phyloP scores from a whole-genome alignment of 1,140 invertebrate species.

The Solen grandis region DNA sequence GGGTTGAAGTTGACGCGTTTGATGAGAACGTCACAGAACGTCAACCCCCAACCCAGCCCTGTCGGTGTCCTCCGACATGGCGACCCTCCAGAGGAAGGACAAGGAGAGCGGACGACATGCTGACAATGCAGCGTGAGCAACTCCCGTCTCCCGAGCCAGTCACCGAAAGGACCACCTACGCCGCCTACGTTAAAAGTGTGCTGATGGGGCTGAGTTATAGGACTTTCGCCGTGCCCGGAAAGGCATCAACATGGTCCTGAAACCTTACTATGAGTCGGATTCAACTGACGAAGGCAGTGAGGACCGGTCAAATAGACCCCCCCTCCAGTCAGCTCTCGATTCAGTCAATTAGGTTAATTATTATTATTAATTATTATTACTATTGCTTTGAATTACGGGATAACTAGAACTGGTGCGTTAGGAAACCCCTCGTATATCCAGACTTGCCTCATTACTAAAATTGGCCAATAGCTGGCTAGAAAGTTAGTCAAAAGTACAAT shows the following conservation, averaged over 20 bases:
- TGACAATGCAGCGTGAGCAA: constrained; percentile 42
- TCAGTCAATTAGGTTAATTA: constrained; percentile 9
- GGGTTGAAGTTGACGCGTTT: constrained; percentile 39
- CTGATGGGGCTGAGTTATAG: constrained; percentile 33
- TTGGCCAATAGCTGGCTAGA: not conserved
- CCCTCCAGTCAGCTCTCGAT: constrained; percentile 26
- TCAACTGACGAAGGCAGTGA: not conserved
- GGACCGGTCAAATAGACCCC: not conserved
- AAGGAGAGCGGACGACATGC: constrained; percentile 48
- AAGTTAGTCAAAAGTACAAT: constrained; percentile 34
- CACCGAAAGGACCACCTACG: constrained; percentile 48
- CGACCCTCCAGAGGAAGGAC: constrained; percentile 40
- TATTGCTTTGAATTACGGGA: constrained; percentile 38
- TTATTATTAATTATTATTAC: no score
- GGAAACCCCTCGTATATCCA: constrained; percentile 38
- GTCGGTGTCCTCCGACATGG: constrained; percentile 35
- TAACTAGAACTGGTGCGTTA: constrained; percentile 39
- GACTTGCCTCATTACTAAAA: constrained; percentile 2
- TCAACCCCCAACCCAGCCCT: constrained; percentile 51
- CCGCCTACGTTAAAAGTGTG: constrained; percentile 36
- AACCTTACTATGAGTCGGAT: constrained; percentile 22
- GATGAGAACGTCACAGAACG: constrained; percentile 39
- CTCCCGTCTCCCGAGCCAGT: constrained; percentile 38
- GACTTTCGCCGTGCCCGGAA: no score
- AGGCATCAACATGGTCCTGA: constrained; percentile 34